Evolutionary conservation across 1,140 invertebrate genomes (phyloP).

Genomic region (Heliconius hewitsoni): DNA sequence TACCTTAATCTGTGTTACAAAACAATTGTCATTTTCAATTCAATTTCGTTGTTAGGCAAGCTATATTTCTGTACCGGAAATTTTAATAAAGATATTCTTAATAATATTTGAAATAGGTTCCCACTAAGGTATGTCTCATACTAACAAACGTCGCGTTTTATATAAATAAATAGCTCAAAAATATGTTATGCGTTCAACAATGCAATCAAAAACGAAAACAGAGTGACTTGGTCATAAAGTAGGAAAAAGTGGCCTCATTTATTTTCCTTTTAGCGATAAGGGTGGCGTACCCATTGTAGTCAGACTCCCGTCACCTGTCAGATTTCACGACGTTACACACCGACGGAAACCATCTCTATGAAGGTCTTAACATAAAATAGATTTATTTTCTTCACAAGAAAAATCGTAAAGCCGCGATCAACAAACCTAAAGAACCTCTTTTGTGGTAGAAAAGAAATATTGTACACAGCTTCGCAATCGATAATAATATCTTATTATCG

Average conservation of each 20-base stretch:
- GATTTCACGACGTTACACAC: slow-evolving; percentile 57
- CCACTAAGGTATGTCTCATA: background rate
- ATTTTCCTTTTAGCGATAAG: slow-evolving; percentile 72
- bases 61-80: background rate
- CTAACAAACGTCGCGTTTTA: background rate
- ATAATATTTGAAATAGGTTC: background rate
- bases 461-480: background rate
- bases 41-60: background rate
- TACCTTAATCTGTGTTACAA: too few species aligned
- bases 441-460: background rate
- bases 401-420: background rate
- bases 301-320: slow-evolving; percentile 67
- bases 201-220: slow-evolving; percentile 50
- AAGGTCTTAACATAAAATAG: slow-evolving; percentile 44
- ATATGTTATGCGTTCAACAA: slow-evolving; percentile 29
- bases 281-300: slow-evolving; percentile 62
- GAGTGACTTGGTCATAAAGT: slow-evolving; percentile 54
- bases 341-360: slow-evolving; percentile 46
- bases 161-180: background rate
- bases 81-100: too few species aligned
- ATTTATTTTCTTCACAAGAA: slow-evolving; percentile 38
- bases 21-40: background rate
- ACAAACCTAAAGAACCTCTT: background rate
- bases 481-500: background rate
- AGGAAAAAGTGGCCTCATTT: slow-evolving; percentile 71